Base-by-base conservation (phyloP, 2,888 invertebrate genomes). In the Noctua janthe region DNA sequence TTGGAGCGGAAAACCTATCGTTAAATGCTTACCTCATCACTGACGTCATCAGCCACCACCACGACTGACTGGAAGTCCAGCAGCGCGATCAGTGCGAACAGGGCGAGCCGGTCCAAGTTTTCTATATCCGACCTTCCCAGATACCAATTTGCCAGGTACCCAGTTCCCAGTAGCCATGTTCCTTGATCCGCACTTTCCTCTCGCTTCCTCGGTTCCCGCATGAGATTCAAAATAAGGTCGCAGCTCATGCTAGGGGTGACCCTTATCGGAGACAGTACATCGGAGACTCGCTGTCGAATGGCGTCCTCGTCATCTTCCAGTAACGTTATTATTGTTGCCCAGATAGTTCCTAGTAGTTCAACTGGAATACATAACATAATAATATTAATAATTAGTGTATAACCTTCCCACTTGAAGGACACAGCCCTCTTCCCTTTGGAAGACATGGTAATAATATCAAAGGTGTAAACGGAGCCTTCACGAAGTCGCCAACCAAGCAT, bases 231-330 rank as follows among this genome's bases (percentile, higher is more conserved):
- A 4, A 49, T 66, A 17, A 39, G 17, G 17, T 81, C 72, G 47
- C 64, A 49, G 64, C 73, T 56, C 81, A 13, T 69, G 67, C 76
- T 83, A 47, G 81, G 81, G 17, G 67, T 81, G n/a, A 83, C 81
- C 7, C 35, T 62, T 35, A 77, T 83, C 15, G 83, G 74, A 62
- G 79, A 85, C 71, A 84, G 70, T 10, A 86, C 85, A 85, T 87
- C 81, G 11, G 93, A 85, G 4, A 91, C 86, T 6, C 91, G 87
- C 83, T 95, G 93, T 2, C 97, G 93, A 7, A 97, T 92, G 1
- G 83, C 35, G 1, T 92, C 89, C 56, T 97, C 96, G 86, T 97
- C 97, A 89, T 97, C 97, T 88, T 97, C 97, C 13, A 97, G 90
- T n/a, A 97, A 89, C 1, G 94, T 94, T 82, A 97, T 94, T n/a